Evolutionary conservation across 2,113 vertebrate genomes (phyloP), one percentile per base, ranked within the genome.

Genomic region (Vicugna pacos): DNA sequence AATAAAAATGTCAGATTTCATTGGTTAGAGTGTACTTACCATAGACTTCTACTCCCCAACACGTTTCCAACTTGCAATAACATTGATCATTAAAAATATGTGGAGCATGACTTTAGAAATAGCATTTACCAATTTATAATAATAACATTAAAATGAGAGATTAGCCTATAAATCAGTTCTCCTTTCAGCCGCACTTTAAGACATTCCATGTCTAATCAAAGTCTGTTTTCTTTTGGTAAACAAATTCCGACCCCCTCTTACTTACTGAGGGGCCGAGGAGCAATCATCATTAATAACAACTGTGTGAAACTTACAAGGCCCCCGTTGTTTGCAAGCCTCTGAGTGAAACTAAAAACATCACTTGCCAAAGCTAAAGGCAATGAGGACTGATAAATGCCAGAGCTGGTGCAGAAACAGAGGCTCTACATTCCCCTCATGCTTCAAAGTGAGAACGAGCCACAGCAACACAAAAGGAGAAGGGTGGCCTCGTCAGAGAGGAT

Each of bases 351-450:
- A 88, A 85, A 95, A 89, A 84, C 0, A 0, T 64, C 67, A 22
- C 64, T 70, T 16, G 35, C 10, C 30, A 20, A 58, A 81, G 84
- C 93, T 0, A 24, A 95, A 91, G 73, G 38, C 64, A 15, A 9
- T 12, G 20, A 50, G 60, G 83, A 81, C 86, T 70, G 82, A 56
- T 91, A 95, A 81, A 14, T 82, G 88, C 96, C 95, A 42, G 95
- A 38, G 58, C 28, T 0, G 0, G 93, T 5, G 48, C 70, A 94
- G 90, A 84, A 75, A 75, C 62, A 81, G 86, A 77, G 94, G 90
- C 54, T 52, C 89, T 14, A 10, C 19, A 48, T 30, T 42, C 19
- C 64, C n/a, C 8, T 4, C 26, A 5, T 24, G 54, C 12, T n/a
- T 14, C 38, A 17, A 9, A 82, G 58, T 22, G 30, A 50, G 65